A percentile compares a stretch with the other conserved stretches of the same genome.
Conservation (phyloP, 2,888 invertebrate species). For the Calameuta idolon region DNA sequence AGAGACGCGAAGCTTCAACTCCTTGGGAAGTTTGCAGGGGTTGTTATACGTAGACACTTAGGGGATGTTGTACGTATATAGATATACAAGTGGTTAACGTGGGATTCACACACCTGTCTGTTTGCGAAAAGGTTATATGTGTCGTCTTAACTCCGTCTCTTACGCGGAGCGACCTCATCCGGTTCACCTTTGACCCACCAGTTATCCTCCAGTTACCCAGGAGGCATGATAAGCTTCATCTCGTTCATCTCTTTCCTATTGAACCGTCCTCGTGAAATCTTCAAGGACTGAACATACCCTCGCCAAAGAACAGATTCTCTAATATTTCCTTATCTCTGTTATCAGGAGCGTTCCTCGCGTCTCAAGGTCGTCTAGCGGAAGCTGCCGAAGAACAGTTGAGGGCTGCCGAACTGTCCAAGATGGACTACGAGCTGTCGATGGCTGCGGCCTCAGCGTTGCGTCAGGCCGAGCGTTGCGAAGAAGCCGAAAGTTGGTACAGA, state of each 20-base stretch:
- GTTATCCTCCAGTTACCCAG: neutral
- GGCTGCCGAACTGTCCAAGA: constrained; percentile 82
- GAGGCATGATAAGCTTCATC: neutral
- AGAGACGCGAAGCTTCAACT: neutral
- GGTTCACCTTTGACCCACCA: neutral
- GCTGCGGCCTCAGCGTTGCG: constrained; percentile 90
- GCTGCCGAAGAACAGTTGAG: constrained; percentile 84
- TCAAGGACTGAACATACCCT: neutral
- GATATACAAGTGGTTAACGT: neutral
- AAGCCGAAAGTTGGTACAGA: constrained; percentile 90
- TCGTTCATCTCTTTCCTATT: neutral
- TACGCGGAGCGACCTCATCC: neutral
- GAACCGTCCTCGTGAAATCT: neutral
- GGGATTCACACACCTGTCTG: neutral
- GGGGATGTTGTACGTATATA: neutral
- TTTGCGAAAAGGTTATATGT: too few species aligned
- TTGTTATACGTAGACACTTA: neutral
- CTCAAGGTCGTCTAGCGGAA: constrained; percentile 82
- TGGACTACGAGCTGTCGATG: constrained; percentile 86
- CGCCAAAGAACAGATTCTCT: neutral
- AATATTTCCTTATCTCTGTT: constrained; percentile 21
- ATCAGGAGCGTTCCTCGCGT: constrained; percentile 88
- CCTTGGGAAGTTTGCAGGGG: neutral
- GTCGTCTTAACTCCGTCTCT: neutral
- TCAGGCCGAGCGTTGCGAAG: constrained; percentile 82